Percentiles rank a stretch among this genome's conserved stretches.
Conservation (phyloP, 2,888 invertebrate genomes). For the Tetranychus piercei region DNA sequence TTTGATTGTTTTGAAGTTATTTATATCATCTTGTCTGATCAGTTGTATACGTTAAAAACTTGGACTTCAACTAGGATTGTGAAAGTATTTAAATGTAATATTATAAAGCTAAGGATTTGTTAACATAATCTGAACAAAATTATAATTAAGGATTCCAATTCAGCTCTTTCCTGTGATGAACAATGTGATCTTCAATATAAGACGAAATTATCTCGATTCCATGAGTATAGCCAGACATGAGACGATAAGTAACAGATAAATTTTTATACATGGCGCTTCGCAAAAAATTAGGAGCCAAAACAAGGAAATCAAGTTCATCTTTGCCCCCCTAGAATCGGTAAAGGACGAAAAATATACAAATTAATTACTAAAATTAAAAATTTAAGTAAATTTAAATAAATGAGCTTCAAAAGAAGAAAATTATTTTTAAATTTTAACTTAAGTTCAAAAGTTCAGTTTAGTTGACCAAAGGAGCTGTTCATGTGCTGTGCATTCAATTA, state of each 20-base stretch:
- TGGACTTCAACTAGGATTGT: no score
- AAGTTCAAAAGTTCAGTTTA: background rate
- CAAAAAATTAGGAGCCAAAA: background rate
- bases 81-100: no score
- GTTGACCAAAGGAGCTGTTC: background rate
- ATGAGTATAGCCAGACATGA: background rate
- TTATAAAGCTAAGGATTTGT: no score
- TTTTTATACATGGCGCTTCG: background rate
- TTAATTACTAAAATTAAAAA: background rate
- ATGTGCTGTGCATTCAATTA: background rate
- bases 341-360: background rate
- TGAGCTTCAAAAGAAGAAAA: background rate
- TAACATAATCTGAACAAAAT: no score
- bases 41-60: no score
- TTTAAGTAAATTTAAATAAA: no score
- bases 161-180: background rate
- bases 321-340: background rate
- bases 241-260: background rate
- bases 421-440: no score
- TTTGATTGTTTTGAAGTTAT: no score
- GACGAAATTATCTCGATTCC: conserved; percentile 2
- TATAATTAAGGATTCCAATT: background rate
- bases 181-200: background rate
- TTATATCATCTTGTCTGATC: no score
- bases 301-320: background rate